Evolutionary conservation across 2,113 vertebrate genomes (phyloP).

Genomic region (Lipophrys pholis): DNA sequence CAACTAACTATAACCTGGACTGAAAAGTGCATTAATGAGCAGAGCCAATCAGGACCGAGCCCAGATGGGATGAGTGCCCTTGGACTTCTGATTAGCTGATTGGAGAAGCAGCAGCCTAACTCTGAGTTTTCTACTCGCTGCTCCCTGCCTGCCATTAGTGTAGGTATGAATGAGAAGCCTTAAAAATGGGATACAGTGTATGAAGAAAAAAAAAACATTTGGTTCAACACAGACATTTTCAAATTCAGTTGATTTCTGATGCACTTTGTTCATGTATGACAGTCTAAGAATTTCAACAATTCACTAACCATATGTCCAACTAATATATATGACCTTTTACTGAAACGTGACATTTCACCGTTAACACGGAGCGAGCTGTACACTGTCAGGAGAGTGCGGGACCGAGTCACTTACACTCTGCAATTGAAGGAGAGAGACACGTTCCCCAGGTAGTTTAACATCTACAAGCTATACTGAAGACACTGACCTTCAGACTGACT

Average conservation of each 20-base stretch:
- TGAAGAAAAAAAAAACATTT: no score
- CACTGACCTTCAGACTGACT: slow-evolving; percentile 58
- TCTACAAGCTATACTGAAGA: slow-evolving; percentile 43
- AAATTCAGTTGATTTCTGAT: no score
- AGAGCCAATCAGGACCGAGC: slow-evolving; percentile 14
- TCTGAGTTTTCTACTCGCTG: no score
- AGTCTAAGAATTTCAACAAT: background rate
- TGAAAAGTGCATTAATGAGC: slow-evolving; percentile 23
- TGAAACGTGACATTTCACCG: slow-evolving; percentile 28
- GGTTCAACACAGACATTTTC: no score
- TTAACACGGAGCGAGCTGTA: background rate
- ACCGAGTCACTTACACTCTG: slow-evolving; percentile 1
- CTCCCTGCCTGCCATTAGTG: background rate
- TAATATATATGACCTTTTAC: slow-evolving; percentile 32
- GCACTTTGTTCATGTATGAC: no score
- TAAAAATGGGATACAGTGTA: background rate
- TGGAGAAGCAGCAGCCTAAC: background rate
- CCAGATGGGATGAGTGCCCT: background rate
- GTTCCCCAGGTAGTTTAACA: slow-evolving; percentile 46
- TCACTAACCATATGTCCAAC: slow-evolving; percentile 7
- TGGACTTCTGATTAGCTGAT: slow-evolving; percentile 21
- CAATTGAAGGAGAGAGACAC: slow-evolving; percentile 1
- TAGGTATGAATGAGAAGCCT: background rate
- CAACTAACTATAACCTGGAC: background rate
- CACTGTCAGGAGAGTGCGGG: slow-evolving; percentile 15